Evolutionary conservation across 2,888 invertebrate genomes (phyloP).

Genomic region (Lochmaea crataegi): DNA sequence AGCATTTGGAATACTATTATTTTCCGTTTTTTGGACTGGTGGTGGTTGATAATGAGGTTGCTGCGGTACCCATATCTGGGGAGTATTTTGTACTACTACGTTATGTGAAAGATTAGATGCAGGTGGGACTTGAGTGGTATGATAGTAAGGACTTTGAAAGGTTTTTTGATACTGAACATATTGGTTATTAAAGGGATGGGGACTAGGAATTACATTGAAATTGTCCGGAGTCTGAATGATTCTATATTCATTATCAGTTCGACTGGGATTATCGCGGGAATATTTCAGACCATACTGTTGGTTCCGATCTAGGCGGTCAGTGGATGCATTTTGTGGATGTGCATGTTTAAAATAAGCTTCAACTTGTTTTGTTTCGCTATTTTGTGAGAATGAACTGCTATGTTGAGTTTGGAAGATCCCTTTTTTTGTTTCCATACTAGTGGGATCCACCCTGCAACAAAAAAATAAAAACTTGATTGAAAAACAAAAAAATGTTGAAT

Average conservation of each 20-base stretch:
- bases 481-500: not conserved
- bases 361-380: conserved; percentile 49
- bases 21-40: conserved; percentile 49
- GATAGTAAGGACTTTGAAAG: conserved; percentile 21
- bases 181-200: conserved; percentile 25
- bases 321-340: conserved; percentile 70
- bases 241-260: conserved; percentile 58
- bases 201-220: conserved; percentile 36
- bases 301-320: conserved; percentile 67
- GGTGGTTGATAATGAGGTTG: conserved; percentile 60
- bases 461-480: conserved; percentile 18
- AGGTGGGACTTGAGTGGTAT: conserved; percentile 48
- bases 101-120: conserved; percentile 52
- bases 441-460: conserved; percentile 61
- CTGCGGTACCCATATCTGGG: conserved; percentile 59
- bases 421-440: conserved; percentile 63
- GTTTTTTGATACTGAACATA: conserved; percentile 42
- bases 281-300: conserved; percentile 71
- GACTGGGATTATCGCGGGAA: conserved; percentile 66
- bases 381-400: conserved; percentile 45
- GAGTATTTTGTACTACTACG: conserved; percentile 55
- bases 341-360: conserved; percentile 66
- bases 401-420: conserved; percentile 54
- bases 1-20: conserved; percentile 37
- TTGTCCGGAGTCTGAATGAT: conserved; percentile 53